A percentile compares a stretch with the other conserved stretches of the same genome.
Evolutionary conservation across 2,797 vertebrate species (phyloP).

Genomic region (Phrynocephalus vlangalii): DNA sequence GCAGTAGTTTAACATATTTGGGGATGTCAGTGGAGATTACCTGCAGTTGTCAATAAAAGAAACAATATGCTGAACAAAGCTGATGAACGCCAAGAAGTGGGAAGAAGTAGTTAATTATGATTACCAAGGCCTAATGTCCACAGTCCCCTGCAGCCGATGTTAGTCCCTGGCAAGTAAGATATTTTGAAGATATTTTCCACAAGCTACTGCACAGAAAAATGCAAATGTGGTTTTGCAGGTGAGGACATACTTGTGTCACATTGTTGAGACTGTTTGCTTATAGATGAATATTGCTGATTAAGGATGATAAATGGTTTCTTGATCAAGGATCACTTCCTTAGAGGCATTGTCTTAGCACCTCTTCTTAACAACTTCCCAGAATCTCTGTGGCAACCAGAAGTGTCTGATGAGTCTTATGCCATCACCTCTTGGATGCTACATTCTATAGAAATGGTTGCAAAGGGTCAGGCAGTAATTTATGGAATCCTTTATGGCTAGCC

Average conservation of each 20-base stretch:
- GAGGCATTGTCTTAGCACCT: not conserved
- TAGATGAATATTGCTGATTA: not conserved
- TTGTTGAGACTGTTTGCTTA: not conserved
- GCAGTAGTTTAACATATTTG: not conserved
- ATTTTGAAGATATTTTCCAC: not conserved
- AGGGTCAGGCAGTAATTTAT: not conserved
- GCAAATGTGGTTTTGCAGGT: not conserved
- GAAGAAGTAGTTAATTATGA: slow-evolving; percentile 15
- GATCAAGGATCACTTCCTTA: not conserved
- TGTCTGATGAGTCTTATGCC: not conserved
- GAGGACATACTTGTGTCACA: not conserved
- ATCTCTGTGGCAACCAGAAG: not conserved
- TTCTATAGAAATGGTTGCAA: not conserved
- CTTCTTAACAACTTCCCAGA: not conserved
- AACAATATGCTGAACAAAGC: not conserved
- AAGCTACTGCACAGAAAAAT: not conserved
- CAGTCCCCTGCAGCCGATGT: not conserved
- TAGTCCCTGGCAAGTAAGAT: not conserved
- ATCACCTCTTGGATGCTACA: not conserved
- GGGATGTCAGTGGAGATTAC: not conserved
- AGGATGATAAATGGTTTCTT: no score
- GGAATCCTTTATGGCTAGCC: not conserved
- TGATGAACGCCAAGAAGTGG: not conserved
- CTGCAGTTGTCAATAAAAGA: fast-evolving
- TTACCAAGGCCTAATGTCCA: not conserved